Base-by-base conservation (phyloP, 2,797 vertebrate species). In the Merluccius polli region DNA sequence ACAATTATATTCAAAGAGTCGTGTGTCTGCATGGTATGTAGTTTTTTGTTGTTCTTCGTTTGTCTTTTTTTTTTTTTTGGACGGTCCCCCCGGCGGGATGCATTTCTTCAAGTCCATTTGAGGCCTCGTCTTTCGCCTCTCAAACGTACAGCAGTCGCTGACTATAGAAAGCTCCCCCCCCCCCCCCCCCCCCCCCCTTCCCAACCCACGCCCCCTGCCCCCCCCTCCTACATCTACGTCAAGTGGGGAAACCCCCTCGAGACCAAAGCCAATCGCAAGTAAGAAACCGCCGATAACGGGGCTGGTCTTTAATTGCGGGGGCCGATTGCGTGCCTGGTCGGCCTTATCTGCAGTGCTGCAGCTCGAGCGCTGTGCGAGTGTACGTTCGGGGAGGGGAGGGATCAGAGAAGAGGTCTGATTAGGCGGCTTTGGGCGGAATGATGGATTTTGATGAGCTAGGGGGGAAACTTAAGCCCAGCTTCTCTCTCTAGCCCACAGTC, bases 271-370 rank as follows among this genome's bases (percentile, higher is more conserved):
- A 92, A 91, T 88, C 82, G 86, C 24, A 10, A 65, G 86, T 81
- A 77, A 84, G 83, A 87, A 84, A 82, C 84, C 88, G n/a, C 82
- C 81, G 85, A 87, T 93, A 93, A 83, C 79, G 71, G 86, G 76
- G 85, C 89, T 87, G 81, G 91, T 88, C 85, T 93, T 93, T 93
- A 94, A 92, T 93, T 94, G 87, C 77, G 88, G 82, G 87, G 85
- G 86, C 8, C n/a, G 2, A 9, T 65, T 65, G 87, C 87, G 90
- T 89, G 75, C 59, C 29, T 13, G 63, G 85, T 81, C 79, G 86
- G 68, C 78, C 94, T 94, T 94, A 94, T 95, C 90, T 90, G 69
- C 82, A 74, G 89, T 78, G 89, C 87, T 75, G 90, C 91, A 89
- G 88, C 85, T 81, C 89, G 83, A 82, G 88, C 36, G 52, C 15